Conservation (phyloP, 2,797 vertebrate genomes). For the Chaetodon trifasciatus region DNA sequence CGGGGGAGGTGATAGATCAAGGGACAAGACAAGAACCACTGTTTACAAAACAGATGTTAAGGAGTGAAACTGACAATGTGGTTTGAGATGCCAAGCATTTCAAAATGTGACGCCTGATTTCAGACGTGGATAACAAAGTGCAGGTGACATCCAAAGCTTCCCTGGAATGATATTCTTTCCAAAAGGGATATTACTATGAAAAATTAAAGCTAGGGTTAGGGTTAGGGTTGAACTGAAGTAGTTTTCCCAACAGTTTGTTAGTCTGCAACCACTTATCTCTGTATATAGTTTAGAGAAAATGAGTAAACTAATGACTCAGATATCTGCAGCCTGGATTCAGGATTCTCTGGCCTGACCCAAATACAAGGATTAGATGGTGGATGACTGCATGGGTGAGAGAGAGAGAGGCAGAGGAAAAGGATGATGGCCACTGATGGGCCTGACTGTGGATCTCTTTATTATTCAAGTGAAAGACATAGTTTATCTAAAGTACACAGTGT, state of each 20-base stretch:
- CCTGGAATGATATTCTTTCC: not conserved
- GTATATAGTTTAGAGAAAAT: constrained; percentile 2
- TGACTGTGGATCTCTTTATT: not conserved
- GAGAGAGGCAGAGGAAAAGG: constrained; percentile 1
- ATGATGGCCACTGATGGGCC: not conserved
- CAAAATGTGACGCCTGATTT: not conserved
- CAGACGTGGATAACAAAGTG: not conserved
- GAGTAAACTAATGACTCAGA: constrained; percentile 12
- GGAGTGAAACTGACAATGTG: not conserved
- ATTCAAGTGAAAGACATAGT: not conserved
- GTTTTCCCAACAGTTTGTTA: not conserved
- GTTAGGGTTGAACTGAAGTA: not conserved
- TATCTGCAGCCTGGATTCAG: constrained; percentile 36
- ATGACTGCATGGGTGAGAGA: constrained; percentile 22
- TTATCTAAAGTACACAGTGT: not conserved
- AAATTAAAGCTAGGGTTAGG: not conserved
- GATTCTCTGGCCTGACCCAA: constrained; percentile 49
- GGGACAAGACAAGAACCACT: not conserved
- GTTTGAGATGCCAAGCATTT: not conserved
- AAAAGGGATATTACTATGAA: not conserved
- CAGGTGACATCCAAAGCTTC: not conserved
- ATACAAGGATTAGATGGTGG: constrained; percentile 59
- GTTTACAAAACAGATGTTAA: constrained; percentile 15
- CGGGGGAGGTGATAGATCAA: not conserved
- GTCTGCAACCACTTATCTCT: not conserved